Base-by-base conservation (phyloP, 2,797 vertebrate genomes). In the Lepidocolaptes lacrymiger region DNA sequence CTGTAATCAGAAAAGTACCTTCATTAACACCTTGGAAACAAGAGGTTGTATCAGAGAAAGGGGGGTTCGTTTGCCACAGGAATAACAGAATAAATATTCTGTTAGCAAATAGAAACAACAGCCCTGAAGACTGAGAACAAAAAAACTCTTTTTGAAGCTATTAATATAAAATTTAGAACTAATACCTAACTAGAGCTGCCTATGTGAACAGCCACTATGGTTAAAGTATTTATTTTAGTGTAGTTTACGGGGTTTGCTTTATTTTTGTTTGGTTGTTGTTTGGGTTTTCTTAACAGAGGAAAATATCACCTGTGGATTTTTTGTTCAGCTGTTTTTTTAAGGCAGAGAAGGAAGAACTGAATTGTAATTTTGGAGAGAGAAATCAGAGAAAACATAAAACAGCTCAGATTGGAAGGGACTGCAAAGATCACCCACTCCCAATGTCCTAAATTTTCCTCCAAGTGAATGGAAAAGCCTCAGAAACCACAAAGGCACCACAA, bases 271-370 rank as follows among this genome's bases (percentile, higher is more conserved):
- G 6, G 9, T 19, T 51, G 21, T 32, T 27, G 14, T 61, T 46
- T 24, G 27, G 17, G 4, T 0, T 0, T 3, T 28, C 55, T 61
- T 27, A 22, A 43, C 2, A 12, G 9, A 64, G 37, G n/a, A 67
- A 83, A 88, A 44, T 6, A 55, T 21, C 23, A 63, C 2, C 7
- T 21, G 9, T n/a, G 26, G 21, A 28, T 14, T 52, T 30, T 51
- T 30, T 52, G 12, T 3, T 46, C 4, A 3, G 44, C 24, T 66
- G 26, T 6, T n/a, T 52, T 37, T 39, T 37, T 37, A 61, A 76
- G 20, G 32, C 17, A 58, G 48, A 48, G 32, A n/a, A 68, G 8
- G 39, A 85, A 88, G 23, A 58, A n/a, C 0, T 79, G 22, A 27
- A 63, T 48, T 69, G 52, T 9, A 14, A 4, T 34, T 72, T 34